Base-by-base conservation (phyloP, 2,113 vertebrate species). In the Dunckerocampus dactyliophorus region DNA sequence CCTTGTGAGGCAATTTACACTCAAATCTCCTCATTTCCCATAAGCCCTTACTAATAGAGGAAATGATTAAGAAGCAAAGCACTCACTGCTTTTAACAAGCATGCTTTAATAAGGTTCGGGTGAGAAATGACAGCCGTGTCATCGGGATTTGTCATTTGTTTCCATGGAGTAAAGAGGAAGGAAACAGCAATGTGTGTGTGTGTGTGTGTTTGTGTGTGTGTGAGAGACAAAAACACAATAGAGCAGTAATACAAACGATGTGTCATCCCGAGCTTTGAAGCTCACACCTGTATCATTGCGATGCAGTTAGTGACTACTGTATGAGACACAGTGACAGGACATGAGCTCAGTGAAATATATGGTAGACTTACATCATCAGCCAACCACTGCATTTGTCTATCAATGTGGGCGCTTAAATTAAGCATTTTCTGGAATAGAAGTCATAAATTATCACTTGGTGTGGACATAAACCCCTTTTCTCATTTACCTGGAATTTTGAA, bases 31-130 rank as follows among this genome's bases (percentile, higher is more conserved):
- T 46, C 22, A 54, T 81, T 91, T 90, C 82, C 88, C 77, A 83
- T 75, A 88, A 85, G 80, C 60, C 45, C 63, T 71, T 62, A 37
- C 48, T 65, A 76, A 65, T 63, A 67, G 63, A 85, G 85, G 85
- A 90, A 80, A 78, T 89, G 88, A 92, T 84, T 85, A 85, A 90
- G 84, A 67, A 34, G 46, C 42, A 10, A 79, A 46, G 80, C 72
- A 86, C 68, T 74, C 71, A 62, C 69, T 39, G 71, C 74, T 59
- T 65, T 51, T 76, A 74, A 80, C 69, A 67, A 74, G 31, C 64
- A 65, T 69, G 76, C 63, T 85, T 76, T 82, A 86, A 81, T 86
- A 75, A 72, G 82, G 74, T 79, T 87, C 63, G 75, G 51, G 70
- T 59, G 69, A 79, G 65, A 72, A 77, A 82, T 84, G 86, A 82